Base-by-base conservation (phyloP, 2,797 vertebrate species). In the Pseudochromis fuscus region DNA sequence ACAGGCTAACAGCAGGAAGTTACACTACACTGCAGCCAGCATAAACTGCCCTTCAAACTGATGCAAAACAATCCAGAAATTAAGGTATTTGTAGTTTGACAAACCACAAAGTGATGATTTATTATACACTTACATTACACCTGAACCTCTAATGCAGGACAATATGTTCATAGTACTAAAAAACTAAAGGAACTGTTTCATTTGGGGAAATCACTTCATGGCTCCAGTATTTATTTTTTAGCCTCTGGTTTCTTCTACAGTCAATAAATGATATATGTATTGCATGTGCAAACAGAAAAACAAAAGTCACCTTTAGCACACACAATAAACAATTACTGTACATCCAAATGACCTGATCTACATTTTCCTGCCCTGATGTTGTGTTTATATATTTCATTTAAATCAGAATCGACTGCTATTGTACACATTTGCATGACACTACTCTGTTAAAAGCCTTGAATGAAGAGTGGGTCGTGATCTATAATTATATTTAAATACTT, bases 1-100 rank as follows among this genome's bases (percentile, higher is more conserved):
- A 87, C n/a, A 57, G 92, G 62, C 53, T 10, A 1, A 49, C 0
- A 31, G 4, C 9, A 12, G 4, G 28, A 67, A 59, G 23, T 42
- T 51, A 23, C 18, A 65, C 52, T 67, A n/a, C 13, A 44, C 8
- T 9, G 49, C 13, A 70, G 10, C 18, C 1, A 23, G 33, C 2
- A 11, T 12, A 44, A 37, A 31, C 30, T 59, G n/a, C n/a, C n/a
- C 10, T 31, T 48, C 23, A 42, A 76, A 11, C n/a, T n/a, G n/a
- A n/a, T n/a, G n/a, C n/a, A n/a, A 3, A 12, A 28, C 3, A 18
- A 28, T 13, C 35, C 15, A 40, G 15, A 42, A 42, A n/a, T n/a
- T n/a, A n/a, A 51, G 1, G 1, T 4, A 4, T 63, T 64, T 23
- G 35, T 23, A 25, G 13, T 25, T 13, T 48, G 2, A n/a, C n/a